A percentile compares a stretch with the other conserved stretches of the same genome.
These are phyloP conservation scores for Helogale parvula DNA, from an alignment of 2,113 vertebrate genomes.

Conservation along the genomic window DNA sequence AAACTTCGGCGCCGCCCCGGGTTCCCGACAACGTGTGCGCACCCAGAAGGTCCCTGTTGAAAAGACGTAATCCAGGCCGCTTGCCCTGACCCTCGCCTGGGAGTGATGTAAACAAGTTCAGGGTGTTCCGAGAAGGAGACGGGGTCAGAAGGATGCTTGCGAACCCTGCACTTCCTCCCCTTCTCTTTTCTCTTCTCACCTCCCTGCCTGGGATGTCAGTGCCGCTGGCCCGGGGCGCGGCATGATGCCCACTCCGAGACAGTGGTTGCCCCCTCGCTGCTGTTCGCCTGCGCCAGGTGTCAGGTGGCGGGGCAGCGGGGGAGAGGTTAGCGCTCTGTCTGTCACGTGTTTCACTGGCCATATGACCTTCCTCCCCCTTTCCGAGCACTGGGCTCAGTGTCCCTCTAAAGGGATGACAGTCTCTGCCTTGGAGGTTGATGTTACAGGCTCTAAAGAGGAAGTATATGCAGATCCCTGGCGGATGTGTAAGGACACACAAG, in stretches of 20 bases:
- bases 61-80: neutral
- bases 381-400: fast-evolving
- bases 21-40: too few species aligned
- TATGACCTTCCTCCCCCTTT: neutral
- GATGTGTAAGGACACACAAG: fast-evolving
- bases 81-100: neutral
- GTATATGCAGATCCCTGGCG: too few species aligned
- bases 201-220: too few species aligned
- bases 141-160: neutral
- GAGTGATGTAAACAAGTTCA: slow-evolving; percentile 43
- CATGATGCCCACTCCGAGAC: fast-evolving
- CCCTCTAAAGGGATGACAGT: neutral
- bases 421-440: too few species aligned
- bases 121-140: neutral
- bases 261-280: fast-evolving
- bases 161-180: neutral
- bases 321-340: fast-evolving
- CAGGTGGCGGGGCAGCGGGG: neutral
- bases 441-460: neutral
- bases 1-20: neutral
- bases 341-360: fast-evolving
- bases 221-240: fast-evolving
- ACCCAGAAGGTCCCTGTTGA: neutral
- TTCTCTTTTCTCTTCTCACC: too few species aligned
- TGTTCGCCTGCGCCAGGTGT: fast-evolving